Conservation (phyloP, 64 coral and sea anemone genomes). For the Montipora foliosa region DNA sequence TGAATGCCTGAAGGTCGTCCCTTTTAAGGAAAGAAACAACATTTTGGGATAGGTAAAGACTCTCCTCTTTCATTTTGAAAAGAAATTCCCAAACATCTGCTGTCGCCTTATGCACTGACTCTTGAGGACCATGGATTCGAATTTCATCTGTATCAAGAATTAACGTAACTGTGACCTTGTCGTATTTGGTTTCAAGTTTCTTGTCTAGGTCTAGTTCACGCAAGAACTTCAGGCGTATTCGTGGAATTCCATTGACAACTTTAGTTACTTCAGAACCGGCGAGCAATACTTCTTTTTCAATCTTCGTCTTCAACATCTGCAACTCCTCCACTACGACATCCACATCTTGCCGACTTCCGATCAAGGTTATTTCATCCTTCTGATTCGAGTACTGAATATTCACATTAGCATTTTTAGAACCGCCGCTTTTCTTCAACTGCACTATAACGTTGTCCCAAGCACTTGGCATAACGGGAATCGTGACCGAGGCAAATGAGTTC, state of each 20-base stretch:
- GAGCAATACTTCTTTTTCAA: not conserved
- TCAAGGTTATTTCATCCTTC: not conserved
- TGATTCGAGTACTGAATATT: not conserved
- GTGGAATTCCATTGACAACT: not conserved
- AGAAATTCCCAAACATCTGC: not conserved
- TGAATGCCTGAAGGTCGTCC: not conserved
- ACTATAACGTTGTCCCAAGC: not conserved
- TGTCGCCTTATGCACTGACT: not conserved
- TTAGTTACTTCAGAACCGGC: not conserved
- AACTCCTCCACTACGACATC: not conserved
- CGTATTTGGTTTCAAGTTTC: not conserved
- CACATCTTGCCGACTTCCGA: not conserved
- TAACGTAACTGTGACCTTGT: not conserved
- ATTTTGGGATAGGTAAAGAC: not conserved
- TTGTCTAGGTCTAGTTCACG: slow-evolving; percentile 9
- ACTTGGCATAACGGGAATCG: not conserved
- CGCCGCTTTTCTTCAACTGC: not conserved
- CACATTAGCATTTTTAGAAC: not conserved
- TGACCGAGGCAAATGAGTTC: not conserved
- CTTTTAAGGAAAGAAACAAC: not conserved
- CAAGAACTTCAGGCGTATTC: not conserved
- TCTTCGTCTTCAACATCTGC: not conserved
- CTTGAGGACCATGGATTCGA: not conserved
- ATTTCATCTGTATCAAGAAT: not conserved
- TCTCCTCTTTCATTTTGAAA: not conserved